Evolutionary conservation across 1,140 invertebrate species (phyloP), one percentile per base, ranked within the genome.

Genomic region (Drosophila bipectinata): DNA sequence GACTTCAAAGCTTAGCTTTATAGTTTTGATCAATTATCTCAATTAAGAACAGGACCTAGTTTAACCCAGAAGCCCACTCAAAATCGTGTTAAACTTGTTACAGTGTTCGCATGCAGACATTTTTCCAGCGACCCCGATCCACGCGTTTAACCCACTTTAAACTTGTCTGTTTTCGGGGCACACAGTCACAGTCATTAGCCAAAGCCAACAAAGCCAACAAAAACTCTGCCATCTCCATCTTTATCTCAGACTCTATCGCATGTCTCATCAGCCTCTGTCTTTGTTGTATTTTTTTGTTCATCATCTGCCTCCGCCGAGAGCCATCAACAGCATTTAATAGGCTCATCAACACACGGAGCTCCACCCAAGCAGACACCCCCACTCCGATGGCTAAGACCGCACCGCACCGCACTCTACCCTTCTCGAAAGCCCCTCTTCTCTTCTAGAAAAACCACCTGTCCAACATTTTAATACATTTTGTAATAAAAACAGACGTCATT

Each of bases 291-390:
- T 18, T 18, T 45, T 15, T 34, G 21, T 48, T 4, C 41, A 44
- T 37, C 48, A 48, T 44, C 28, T 15, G 39, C 8, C 57, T 62
- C 69, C 72, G 72, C 53, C 51, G 63, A 79, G 45, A 67, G 77
- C 77, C 81, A 84, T 84, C 80, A 84, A 84, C 80, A 80, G 77
- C 81, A 77, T 84, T 84, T 84, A 85, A 84, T 79, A 73, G 81
- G 81, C 80, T 83, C 80, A 84, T 84, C 80, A 84, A 84, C 80
- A 72, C 76, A 51, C 80, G 62, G 61, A 51, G 49, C 68, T 34
- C 63, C 59, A 62, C 41, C 45, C 57, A 59, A 76, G 67, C 78
- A 56, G 57, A 55, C 32, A 49, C 54, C 44, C 49, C 39, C 41
- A 45, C 32, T 47, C 41, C 45, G 1, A 15, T 21, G 15, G n/a